phyloP scores from a whole-genome alignment of 2,113 vertebrate species.

The Pterocles burchelli region DNA sequence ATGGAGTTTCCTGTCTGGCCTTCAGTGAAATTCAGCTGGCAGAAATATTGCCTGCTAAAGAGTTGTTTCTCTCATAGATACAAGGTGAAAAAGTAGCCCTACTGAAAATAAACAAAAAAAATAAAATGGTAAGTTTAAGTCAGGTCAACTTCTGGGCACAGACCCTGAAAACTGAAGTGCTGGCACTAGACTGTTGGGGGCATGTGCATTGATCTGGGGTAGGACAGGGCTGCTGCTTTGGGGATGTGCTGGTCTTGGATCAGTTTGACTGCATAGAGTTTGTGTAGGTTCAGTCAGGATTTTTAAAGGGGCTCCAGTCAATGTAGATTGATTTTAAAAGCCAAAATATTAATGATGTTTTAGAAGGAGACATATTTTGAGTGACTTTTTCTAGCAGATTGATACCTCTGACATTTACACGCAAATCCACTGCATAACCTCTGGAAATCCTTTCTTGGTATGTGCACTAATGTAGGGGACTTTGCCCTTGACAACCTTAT shows the following conservation, averaged over 20 bases:
- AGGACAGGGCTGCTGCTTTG: neutral
- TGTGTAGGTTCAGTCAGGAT: neutral
- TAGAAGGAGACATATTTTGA: neutral
- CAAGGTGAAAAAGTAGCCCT: neutral
- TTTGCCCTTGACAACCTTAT: neutral
- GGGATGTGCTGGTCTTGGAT: neutral
- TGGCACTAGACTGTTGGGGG: fast-evolving
- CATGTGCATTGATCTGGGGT: fast-evolving
- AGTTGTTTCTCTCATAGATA: neutral
- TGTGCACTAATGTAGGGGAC: neutral
- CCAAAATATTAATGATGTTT: neutral
- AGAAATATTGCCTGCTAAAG: neutral
- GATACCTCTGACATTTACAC: neutral
- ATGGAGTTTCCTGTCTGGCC: neutral
- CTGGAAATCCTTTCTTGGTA: neutral
- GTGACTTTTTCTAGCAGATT: neutral
- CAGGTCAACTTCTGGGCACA: neutral
- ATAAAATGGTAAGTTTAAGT: neutral
- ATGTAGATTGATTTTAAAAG: neutral
- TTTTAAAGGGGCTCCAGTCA: neutral
- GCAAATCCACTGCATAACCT: neutral
- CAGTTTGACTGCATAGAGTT: neutral
- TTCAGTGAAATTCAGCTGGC: neutral
- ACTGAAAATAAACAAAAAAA: neutral
- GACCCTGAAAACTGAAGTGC: neutral